These are phyloP conservation scores for Sminthurides bifidus DNA, from an alignment of 1,140 invertebrate species.

Conservation along the genomic window DNA sequence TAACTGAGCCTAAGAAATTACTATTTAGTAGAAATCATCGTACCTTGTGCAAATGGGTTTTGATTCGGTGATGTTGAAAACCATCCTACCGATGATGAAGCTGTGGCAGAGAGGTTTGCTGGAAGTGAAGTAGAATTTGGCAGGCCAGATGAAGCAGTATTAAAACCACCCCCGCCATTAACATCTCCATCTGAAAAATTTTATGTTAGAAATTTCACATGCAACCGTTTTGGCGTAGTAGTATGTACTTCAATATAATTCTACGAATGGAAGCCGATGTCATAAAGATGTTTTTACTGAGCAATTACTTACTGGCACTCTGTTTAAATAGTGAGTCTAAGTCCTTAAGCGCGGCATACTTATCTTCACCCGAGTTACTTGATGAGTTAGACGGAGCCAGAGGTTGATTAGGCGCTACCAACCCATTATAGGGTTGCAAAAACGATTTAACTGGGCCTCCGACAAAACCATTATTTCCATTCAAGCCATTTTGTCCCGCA, in stretches of 20 bases:
- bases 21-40: background rate
- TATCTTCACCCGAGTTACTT: constrained; percentile 45
- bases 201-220: background rate
- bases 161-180: background rate
- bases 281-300: background rate
- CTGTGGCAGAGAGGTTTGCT: constrained; percentile 26
- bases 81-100: constrained; percentile 9
- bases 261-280: background rate
- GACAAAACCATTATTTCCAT: background rate
- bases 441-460: background rate
- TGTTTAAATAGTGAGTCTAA: constrained; percentile 54
- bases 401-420: background rate
- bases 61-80: constrained; percentile 27
- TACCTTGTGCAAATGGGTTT: constrained; percentile 29
- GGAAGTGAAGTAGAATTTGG: constrained; percentile 28
- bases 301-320: constrained; percentile 19
- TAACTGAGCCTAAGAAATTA: too few species aligned
- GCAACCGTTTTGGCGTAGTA: background rate
- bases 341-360: constrained; percentile 70
- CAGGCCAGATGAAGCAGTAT: constrained; percentile 8
- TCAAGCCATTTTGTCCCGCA: constrained; percentile 4
- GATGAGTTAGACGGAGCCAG: background rate
- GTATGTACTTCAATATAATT: background rate
- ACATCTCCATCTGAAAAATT: constrained; percentile 17
- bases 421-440: background rate